Conservation (phyloP, 2,797 vertebrate genomes). For the Tapera naevia region DNA sequence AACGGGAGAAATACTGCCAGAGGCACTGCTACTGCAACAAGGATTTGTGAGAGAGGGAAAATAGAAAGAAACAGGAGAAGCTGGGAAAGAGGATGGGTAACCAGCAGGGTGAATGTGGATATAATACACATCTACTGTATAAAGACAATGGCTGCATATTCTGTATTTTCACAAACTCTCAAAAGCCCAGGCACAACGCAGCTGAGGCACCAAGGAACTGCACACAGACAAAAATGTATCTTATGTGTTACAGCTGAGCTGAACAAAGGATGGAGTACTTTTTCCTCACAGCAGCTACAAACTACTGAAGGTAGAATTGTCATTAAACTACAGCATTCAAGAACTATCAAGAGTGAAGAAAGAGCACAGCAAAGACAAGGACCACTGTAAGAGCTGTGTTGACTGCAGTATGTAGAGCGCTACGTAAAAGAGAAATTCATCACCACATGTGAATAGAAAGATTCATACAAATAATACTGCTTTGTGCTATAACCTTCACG, state of each 20-base stretch:
- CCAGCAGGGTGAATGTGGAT: not conserved
- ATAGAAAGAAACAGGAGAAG: not conserved
- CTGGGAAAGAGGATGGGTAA: not conserved
- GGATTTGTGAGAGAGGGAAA: not conserved
- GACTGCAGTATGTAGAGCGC: not conserved
- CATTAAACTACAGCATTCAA: not conserved
- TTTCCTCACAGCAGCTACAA: not conserved
- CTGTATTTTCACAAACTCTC: not conserved
- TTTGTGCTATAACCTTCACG: not conserved
- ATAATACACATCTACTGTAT: not conserved
- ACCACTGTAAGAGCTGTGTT: not conserved
- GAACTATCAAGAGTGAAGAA: not conserved
- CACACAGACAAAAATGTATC: not conserved
- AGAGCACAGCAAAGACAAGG: not conserved
- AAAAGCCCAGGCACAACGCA: not conserved
- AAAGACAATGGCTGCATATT: not conserved
- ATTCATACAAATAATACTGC: not conserved
- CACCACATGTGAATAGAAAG: not conserved
- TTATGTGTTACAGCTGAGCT: not conserved
- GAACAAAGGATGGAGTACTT: not conserved
- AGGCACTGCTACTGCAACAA: not conserved
- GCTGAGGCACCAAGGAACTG: not conserved
- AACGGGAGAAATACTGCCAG: not conserved
- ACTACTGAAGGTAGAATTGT: not conserved
- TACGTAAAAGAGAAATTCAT: not conserved